Conservation (phyloP, 2,888 invertebrate species). For the Cistogaster globosa region DNA sequence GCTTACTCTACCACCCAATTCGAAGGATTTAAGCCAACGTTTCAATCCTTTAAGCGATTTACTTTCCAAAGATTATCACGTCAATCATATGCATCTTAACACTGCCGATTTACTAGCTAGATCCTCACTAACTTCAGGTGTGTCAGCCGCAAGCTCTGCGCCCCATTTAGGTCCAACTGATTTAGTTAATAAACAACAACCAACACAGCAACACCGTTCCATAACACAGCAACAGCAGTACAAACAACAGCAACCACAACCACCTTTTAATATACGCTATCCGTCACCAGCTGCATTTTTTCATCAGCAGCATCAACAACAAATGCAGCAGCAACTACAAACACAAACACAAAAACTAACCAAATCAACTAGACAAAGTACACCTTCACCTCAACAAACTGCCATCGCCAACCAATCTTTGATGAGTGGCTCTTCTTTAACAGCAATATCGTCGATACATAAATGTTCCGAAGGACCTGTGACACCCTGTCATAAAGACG, state of each 20-base stretch:
- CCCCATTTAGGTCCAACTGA: constrained; percentile 41
- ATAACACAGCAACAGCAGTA: constrained; percentile 71
- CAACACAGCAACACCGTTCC: constrained; percentile 66
- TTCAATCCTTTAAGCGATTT: constrained; percentile 81
- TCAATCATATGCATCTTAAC: constrained; percentile 70
- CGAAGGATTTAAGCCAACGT: constrained; percentile 81
- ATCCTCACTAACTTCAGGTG: constrained; percentile 70
- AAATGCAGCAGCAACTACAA: constrained; percentile 71
- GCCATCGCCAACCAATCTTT: constrained; percentile 75
- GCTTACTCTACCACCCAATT: constrained; percentile 76
- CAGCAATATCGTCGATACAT: constrained; percentile 13
- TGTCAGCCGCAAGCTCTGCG: constrained; percentile 33
- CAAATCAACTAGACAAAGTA: constrained; percentile 74
- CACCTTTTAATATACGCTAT: constrained; percentile 73
- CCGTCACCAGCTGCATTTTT: constrained; percentile 73
- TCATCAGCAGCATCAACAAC: constrained; percentile 73
- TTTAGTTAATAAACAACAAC: constrained; percentile 62
- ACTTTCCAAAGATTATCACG: constrained; percentile 82
- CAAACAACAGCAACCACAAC: constrained; percentile 71
- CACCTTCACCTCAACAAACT: constrained; percentile 79
- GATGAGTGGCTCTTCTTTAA: constrained; percentile 33
- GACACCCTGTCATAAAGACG: constrained; percentile 69
- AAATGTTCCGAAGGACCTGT: constrained; percentile 71
- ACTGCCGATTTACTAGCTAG: constrained; percentile 74
- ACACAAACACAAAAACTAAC: constrained; percentile 73